These are phyloP conservation scores for Halcyon senegalensis DNA, from an alignment of 2,113 vertebrate species.

Conservation along the genomic window DNA sequence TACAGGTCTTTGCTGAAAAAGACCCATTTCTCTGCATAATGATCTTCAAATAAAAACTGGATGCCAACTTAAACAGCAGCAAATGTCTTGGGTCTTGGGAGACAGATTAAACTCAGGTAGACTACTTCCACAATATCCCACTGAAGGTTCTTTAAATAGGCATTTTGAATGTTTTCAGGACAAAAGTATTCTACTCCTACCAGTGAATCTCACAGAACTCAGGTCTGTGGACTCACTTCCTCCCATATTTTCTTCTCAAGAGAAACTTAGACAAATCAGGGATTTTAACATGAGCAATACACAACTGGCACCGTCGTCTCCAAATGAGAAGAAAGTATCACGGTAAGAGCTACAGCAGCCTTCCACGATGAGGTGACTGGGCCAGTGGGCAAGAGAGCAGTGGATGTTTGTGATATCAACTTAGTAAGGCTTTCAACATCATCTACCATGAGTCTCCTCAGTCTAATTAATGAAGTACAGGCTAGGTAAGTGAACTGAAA, in stretches of 20 bases:
- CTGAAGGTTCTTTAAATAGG: background rate
- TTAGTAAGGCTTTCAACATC: background rate
- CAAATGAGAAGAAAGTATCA: background rate
- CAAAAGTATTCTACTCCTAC: background rate
- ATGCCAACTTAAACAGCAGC: background rate
- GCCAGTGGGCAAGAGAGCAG: background rate
- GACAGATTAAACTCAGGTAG: background rate
- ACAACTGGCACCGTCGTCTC: background rate
- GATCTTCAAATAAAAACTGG: background rate
- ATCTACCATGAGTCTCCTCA: background rate
- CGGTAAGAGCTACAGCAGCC: background rate
- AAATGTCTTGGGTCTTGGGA: background rate
- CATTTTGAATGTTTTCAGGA: background rate
- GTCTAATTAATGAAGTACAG: background rate
- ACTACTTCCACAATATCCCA: background rate
- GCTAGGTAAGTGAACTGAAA: background rate
- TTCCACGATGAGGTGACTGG: background rate
- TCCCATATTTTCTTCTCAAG: background rate
- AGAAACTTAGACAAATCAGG: background rate
- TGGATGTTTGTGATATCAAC: background rate
- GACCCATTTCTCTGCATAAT: background rate
- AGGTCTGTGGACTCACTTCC: background rate
- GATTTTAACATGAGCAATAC: background rate
- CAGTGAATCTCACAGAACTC: background rate
- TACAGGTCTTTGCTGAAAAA: background rate